A percentile compares a stretch with the other conserved stretches of the same genome.
These are phyloP conservation scores for Ericerus pela DNA, from an alignment of 1,140 invertebrate species.

Conservation along the genomic window DNA sequence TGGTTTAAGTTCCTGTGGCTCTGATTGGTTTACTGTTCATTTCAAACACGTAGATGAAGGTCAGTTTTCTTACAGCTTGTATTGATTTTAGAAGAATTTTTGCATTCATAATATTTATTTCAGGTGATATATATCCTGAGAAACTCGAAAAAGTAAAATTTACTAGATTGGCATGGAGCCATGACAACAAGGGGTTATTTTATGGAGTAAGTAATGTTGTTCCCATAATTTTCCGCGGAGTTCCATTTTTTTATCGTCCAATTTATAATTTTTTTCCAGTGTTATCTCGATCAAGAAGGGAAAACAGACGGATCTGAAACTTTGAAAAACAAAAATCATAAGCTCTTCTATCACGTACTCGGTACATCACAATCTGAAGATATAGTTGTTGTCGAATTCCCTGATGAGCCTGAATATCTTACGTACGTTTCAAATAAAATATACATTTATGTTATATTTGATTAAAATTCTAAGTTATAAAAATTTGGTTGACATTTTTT, in stretches of 20 bases:
- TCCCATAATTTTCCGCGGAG: neutral
- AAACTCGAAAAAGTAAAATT: constrained; percentile 82
- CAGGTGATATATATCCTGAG: constrained; percentile 77
- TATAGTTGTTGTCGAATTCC: constrained; percentile 77
- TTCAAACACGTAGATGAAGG: constrained; percentile 62
- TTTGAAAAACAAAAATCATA: constrained; percentile 71
- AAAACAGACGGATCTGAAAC: constrained; percentile 82
- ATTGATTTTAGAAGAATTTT: neutral
- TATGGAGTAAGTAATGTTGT: constrained; percentile 55
- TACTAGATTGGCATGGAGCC: constrained; percentile 80
- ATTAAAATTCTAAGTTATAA: neutral
- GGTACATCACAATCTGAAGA: constrained; percentile 79
- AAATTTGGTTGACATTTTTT: constrained; percentile 24
- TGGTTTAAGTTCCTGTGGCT: constrained; percentile 78
- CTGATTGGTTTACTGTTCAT: constrained; percentile 88
- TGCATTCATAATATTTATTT: constrained; percentile 22
- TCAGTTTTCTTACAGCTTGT: constrained; percentile 25
- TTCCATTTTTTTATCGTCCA: constrained; percentile 13
- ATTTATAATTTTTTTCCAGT: constrained; percentile 29
- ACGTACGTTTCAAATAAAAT: too few relatives aligned
- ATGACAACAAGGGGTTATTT: constrained; percentile 88
- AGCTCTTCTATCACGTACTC: constrained; percentile 82
- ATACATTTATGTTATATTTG: too few relatives aligned
- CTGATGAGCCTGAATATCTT: constrained; percentile 79
- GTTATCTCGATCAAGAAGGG: constrained; percentile 62